Evolutionary conservation across 2,797 vertebrate species (phyloP), one percentile per base, ranked within the genome.

Genomic region (Cossypha heuglini): DNA sequence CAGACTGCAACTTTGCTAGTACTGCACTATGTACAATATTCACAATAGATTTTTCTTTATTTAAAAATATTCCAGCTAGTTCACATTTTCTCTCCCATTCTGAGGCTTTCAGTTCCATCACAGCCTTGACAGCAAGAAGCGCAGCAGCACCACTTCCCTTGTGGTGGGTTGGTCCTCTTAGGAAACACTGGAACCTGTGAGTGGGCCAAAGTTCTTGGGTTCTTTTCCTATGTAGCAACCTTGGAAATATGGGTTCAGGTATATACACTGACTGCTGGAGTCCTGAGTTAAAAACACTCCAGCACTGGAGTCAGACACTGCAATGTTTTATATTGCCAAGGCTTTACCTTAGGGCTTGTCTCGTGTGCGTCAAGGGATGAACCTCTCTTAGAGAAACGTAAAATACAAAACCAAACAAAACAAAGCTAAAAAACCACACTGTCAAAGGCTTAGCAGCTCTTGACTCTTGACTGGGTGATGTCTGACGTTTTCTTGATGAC

Each of bases 401-500:
- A 97, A 97, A 98, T 92, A 97, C 76, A 96, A 97, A 96, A 74
- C 82, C 92, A 96, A 97, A 95, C 93, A 96, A 95, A 92, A 96
- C 68, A 79, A 95, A 95, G 91, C 92, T 91, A 94, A 92, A 95
- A 95, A 90, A 17, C 2, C 89, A 93, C 82, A 66, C 91, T 21
- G 63, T 72, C 93, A 78, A 69, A 88, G 95, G 96, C 94, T 98
- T 98, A 99, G 94, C 98, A 99, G 96, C 98, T 99, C 97, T 99
- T 99, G 92, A 99, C 98, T 29, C 98, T 98, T 1, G 98, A 98
- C 97, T 98, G 98, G 78, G 98, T 98, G 94, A 99, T 98, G 45
- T 99, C 99, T 9, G 99, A 99, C 0, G 99, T 99, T 79, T 99
- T 99, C 98, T 99, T 99, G 97, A 99, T 99, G 97, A 99, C 99